Base-by-base conservation (phyloP, 2,888 invertebrate species). In the Synanthedon andrenaeformis region DNA sequence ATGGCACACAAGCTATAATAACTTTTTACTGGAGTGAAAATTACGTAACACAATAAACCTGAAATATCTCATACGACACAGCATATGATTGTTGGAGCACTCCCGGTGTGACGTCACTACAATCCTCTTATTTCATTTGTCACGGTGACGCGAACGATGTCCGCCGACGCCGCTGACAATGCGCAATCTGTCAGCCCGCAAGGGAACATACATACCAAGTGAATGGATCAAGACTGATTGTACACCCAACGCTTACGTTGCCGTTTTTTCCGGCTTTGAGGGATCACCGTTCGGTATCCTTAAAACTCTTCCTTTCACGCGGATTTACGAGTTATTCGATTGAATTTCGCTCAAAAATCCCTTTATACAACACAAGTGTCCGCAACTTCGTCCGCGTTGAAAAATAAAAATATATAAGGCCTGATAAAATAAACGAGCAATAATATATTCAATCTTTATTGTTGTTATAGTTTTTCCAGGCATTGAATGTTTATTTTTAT, bases 101-200 rank as follows among this genome's bases (percentile, higher is more conserved):
- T 60, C 58, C 55, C 55, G 52, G 13, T 53, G 50, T 64, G 69
- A 67, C 69, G 79, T 78, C 76, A 72, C 62, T 62, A 62, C 66
- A 77, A 81, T 83, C 81, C 81, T 78, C 79, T 83, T 79, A 82
- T 82, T 81, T 78, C 82, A 82, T 83, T 82, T 80, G 82, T 84
- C 81, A 82, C 67, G 56, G 63, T 65, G 72, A 67, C 67, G 65
- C 62, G 66, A 64, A 62, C 69, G 67, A 67, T 69, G 70, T 67
- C 67, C 69, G 62, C 63, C 59, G 70, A 69, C 70, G 65, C 57
- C 57, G 69, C 71, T 74, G 82, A 81, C 80, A 82, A 75, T 76
- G 75, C 72, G 67, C 73, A 70, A 72, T 74, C 73, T 75, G 77
- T 78, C 78, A 74, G 70, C 65, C 61, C 60, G 51, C 51, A 52